Conservation (phyloP, 1,140 invertebrate genomes). For the Pseudomyrmex concolor region DNA sequence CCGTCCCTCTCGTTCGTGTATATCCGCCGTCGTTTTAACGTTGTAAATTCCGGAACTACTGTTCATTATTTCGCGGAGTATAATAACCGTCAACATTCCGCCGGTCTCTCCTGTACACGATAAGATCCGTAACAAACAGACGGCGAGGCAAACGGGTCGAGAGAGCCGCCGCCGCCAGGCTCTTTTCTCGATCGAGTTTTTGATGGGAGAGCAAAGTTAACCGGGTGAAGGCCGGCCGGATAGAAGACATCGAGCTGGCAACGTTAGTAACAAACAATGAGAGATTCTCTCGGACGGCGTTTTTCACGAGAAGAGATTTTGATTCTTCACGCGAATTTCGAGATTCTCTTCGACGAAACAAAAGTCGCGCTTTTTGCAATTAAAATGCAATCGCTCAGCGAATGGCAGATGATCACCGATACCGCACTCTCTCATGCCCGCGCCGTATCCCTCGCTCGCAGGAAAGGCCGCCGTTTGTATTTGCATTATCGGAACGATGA, state of each 20-base stretch:
- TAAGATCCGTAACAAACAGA: too few species aligned
- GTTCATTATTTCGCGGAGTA: conserved; percentile 23
- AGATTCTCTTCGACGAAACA: not conserved
- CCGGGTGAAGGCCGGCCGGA: conserved; percentile 16
- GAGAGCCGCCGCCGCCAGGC: not conserved
- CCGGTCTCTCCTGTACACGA: not conserved
- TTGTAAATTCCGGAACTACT: conserved; percentile 6
- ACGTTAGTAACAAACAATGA: conserved; percentile 26
- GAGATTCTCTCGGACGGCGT: not conserved
- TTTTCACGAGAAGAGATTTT: not conserved
- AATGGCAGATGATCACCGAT: not conserved
- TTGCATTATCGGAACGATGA: conserved; percentile 51
- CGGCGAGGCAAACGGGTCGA: not conserved
- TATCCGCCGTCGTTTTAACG: not conserved
- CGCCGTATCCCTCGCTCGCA: not conserved
- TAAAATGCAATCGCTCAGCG: not conserved
- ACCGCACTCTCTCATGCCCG: not conserved
- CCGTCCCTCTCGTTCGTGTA: not conserved
- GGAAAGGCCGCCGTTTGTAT: not conserved
- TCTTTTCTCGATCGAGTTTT: conserved; percentile 19
- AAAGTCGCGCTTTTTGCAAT: not conserved
- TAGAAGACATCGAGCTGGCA: not conserved
- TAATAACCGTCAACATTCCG: conserved; percentile 21
- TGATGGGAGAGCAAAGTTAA: conserved; percentile 30
- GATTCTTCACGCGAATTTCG: not conserved